Base-by-base conservation (phyloP, 2,888 invertebrate species). In the Eledone cirrhosa region DNA sequence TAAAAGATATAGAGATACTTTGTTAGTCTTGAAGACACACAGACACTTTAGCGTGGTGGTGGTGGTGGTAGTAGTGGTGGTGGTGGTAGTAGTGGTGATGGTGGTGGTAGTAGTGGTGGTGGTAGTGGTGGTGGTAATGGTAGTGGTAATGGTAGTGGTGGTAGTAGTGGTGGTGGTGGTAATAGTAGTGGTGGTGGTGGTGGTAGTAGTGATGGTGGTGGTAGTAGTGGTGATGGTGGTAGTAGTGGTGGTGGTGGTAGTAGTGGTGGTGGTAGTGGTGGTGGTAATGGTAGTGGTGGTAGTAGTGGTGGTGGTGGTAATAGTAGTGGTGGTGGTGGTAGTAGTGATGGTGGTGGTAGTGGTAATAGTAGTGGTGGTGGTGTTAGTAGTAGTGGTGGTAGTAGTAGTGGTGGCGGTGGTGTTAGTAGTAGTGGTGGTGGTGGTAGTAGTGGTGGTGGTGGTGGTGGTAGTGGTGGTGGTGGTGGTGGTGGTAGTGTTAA, bases 281-380 rank as follows among this genome's bases (percentile, higher is more conserved):
- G 77, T 78, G 48, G 77, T 78, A 78, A 59, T 78, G 78, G 78
- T 78, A 78, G 79, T 78, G 78, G 79, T 78, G 78, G 79, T 78
- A 78, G 48, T 78, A 78, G 77, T 78, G 78, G 79, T 78, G 78
- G 79, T 78, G 78, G 79, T 78, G 78, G 79, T 53, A 78, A 78
- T 78, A 78, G 79, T 69, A 69, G 72, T 69, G 24, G 72, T 69
- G 24, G 72, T 69, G 24, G 72, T 69, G 76, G 79, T 79, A 76
- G 78, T 75, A 80, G 79, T 75, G 72, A 77, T 48, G 76, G 80
- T 75, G n/a, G n/a, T n/a, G n/a, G n/a, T n/a, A n/a, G n/a, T n/a
- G n/a, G n/a, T n/a, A n/a, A n/a, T n/a, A n/a, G n/a, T n/a, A n/a
- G n/a, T n/a, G n/a, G n/a, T n/a, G n/a, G n/a, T n/a, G n/a, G n/a